Conservation (phyloP, 2,888 invertebrate genomes). For the Xestia c-nigrum region DNA sequence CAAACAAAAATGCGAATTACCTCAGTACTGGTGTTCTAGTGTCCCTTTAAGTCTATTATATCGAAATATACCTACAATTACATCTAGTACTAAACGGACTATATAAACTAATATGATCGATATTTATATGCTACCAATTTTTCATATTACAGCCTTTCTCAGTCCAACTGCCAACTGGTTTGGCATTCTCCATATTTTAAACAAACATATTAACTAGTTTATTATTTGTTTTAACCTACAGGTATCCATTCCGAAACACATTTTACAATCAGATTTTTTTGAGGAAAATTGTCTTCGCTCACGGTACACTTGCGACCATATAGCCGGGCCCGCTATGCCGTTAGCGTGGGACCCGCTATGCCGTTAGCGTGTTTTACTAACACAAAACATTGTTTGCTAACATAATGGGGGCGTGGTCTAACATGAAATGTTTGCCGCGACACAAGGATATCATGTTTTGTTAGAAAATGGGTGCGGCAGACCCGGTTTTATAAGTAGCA, state of each 20-base stretch:
- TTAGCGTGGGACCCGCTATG: neutral
- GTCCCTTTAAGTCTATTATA: slow-evolving; percentile 65
- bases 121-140: slow-evolving; percentile 61
- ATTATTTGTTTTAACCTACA: slow-evolving; percentile 30
- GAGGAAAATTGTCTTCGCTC: neutral
- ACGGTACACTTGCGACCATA: neutral
- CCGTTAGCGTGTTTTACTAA: neutral
- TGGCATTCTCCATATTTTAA: slow-evolving; percentile 71
- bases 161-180: slow-evolving; percentile 77
- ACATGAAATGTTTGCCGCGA: neutral
- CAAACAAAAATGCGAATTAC: slow-evolving; percentile 62
- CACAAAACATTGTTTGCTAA: neutral
- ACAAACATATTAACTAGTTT: slow-evolving; percentile 57
- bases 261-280: neutral
- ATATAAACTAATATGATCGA: slow-evolving; percentile 60
- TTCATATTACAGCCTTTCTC: slow-evolving; percentile 81
- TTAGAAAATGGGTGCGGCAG: neutral
- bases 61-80: slow-evolving; percentile 70
- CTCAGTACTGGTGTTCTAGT: slow-evolving; percentile 77
- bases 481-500: neutral
- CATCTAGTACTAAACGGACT: slow-evolving; percentile 66
- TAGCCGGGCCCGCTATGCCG: neutral
- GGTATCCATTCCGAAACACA: too few species aligned
- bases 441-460: neutral
- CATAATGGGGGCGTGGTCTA: neutral